Evolutionary conservation across 2,888 invertebrate genomes (phyloP).

Genomic region (Drosophila siamana): DNA sequence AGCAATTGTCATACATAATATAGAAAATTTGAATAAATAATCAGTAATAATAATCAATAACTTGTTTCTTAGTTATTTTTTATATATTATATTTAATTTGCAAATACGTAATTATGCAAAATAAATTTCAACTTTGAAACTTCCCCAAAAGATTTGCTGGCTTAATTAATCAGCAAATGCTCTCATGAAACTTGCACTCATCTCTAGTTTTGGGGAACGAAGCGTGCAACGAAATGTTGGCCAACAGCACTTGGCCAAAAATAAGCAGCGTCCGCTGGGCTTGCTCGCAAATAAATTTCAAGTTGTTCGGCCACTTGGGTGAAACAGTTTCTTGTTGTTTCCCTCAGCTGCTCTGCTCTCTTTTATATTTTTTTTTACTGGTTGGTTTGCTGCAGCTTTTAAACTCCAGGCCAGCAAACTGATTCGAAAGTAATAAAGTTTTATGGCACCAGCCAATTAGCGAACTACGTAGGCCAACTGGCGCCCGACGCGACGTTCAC

Average conservation of each 20-base stretch:
- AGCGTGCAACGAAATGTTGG: constrained; percentile 47
- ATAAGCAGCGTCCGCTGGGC: constrained; percentile 21
- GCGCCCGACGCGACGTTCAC: constrained; percentile 40
- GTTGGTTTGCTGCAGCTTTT: constrained; percentile 16
- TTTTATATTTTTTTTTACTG: constrained; percentile 7
- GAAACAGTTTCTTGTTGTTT: constrained; percentile 26
- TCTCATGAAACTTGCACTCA: constrained; percentile 6
- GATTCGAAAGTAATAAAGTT: constrained; percentile 75
- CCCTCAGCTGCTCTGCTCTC: background rate
- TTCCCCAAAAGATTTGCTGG: background rate
- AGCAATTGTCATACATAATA: too few relatives aligned
- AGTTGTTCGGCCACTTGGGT: constrained; percentile 38
- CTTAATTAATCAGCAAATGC: background rate
- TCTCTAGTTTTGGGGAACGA: background rate
- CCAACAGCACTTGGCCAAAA: constrained; percentile 17
- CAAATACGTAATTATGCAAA: background rate
- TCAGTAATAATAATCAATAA: too few relatives aligned
- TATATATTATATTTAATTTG: too few relatives aligned
- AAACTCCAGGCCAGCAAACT: constrained; percentile 42
- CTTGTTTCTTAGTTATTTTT: too few relatives aligned
- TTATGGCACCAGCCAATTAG: constrained; percentile 74
- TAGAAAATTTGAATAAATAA: too few relatives aligned
- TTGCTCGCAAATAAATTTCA: constrained; percentile 31
- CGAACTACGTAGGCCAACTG: constrained; percentile 52
- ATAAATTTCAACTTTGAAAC: background rate